Conservation (phyloP, 2,113 vertebrate genomes). For the Plotosus lineatus region DNA sequence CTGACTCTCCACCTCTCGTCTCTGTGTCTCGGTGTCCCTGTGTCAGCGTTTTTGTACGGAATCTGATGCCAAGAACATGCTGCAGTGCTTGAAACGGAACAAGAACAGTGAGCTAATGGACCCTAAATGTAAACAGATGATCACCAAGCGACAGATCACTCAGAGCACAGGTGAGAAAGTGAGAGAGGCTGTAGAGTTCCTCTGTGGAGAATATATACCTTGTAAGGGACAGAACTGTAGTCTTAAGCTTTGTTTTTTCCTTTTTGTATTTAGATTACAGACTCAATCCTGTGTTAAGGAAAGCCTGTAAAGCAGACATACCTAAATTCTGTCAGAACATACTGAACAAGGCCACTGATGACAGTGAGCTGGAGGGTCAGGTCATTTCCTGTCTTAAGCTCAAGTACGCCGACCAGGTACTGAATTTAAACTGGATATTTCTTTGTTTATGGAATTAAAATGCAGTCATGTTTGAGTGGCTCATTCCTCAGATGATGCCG, state of each 20-base stretch:
- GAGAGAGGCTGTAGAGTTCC: no score
- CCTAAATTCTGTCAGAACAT: constrained; percentile 94
- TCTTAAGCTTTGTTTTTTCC: neutral
- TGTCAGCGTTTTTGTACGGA: constrained; percentile 84
- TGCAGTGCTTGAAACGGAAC: constrained; percentile 85
- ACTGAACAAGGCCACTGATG: constrained; percentile 85
- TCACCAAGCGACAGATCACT: constrained; percentile 88
- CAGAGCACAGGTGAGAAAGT: constrained; percentile 74
- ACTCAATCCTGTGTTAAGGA: constrained; percentile 90
- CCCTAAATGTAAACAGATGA: constrained; percentile 91
- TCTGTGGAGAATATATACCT: no score
- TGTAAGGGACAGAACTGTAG: no score
- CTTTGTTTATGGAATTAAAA: neutral
- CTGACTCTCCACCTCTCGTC: neutral
- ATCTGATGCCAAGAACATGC: constrained; percentile 82
- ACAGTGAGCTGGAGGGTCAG: constrained; percentile 90
- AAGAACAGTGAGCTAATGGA: constrained; percentile 91
- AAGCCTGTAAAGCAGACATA: constrained; percentile 96
- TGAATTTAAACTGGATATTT: neutral
- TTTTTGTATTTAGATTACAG: constrained; percentile 83
- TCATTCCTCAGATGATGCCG: neutral
- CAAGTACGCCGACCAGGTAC: constrained; percentile 94
- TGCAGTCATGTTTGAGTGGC: neutral
- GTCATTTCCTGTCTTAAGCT: constrained; percentile 96
- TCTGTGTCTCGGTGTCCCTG: constrained; percentile 33